Evolutionary conservation across 1,140 invertebrate genomes (phyloP), one percentile per base, ranked within the genome.

Genomic region (Drosophila watanabei): DNA sequence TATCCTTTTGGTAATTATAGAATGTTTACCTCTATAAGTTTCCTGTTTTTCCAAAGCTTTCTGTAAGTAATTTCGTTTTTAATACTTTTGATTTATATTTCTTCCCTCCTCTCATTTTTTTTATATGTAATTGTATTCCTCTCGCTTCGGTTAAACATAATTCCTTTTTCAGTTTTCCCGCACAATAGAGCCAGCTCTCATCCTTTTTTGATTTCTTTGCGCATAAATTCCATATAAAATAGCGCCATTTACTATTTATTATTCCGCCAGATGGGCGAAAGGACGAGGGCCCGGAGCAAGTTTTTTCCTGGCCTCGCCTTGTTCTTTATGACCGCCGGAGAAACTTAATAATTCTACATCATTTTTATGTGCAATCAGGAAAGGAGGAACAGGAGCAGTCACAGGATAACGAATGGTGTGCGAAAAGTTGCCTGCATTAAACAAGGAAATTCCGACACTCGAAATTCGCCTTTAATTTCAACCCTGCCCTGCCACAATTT

Each of bases 271-370:
- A 37, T 64, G 66, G 61, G 32, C 16, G 7, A 54, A 10, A 37
- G 43, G 20, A 49, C 30, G 28, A 24, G 14, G 18, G 10, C 49
- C 28, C 16, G 24, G 43, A 20, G 45, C 30, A 51, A 39, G 62
- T 33, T 30, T 18, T 35, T 35, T 6, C 8, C 32, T 37, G 13
- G 18, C 32, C 6, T 32, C 16, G 33, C 24, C 39, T 46, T 45
- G 72, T 81, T 52, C 62, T 61, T 85, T 85, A 81, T 80, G 65
- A 48, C 48, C 46, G 46, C 59, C 58, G 20, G 20, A 76, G 59
- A 86, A 85, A 85, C 79, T 85, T 85, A 82, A 85, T 85, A 86
- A 86, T 85, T 85, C 82, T 79, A 70, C 68, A 86, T 86, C 64
- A 85, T 75, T 86, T 80, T 85, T 69, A 85, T 80, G 68, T 68